A percentile compares a stretch with the other conserved stretches of the same genome.
Evolutionary conservation across 2,113 vertebrate genomes (phyloP).

Genomic region (Coptodon bakossiorum): DNA sequence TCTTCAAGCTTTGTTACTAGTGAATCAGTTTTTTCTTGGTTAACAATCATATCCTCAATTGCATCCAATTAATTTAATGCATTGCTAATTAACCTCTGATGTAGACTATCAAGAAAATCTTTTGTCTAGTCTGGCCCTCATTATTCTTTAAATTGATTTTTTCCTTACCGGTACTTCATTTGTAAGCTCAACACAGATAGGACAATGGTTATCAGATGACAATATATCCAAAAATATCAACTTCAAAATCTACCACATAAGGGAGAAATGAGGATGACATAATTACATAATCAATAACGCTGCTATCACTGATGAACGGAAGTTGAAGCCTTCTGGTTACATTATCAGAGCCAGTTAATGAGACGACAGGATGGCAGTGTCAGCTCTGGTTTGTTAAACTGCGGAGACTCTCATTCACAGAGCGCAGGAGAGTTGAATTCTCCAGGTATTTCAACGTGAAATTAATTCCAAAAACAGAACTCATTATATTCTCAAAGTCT

Average conservation of each 20-base stretch:
- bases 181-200: neutral
- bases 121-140: neutral
- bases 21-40: neutral
- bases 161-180: neutral
- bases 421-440: neutral
- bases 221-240: neutral
- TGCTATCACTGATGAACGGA: constrained; percentile 13
- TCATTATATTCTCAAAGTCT: neutral
- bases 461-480: constrained; percentile 21
- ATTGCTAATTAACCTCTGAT: neutral
- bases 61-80: neutral
- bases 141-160: neutral
- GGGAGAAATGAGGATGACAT: neutral
- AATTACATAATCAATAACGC: neutral
- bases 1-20: neutral
- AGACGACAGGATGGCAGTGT: neutral
- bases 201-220: neutral
- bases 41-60: neutral
- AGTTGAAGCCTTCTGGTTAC: neutral
- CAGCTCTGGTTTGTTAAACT: neutral
- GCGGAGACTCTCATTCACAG: neutral
- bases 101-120: neutral
- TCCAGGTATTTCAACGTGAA: neutral
- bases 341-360: constrained; percentile 16
- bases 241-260: neutral